phyloP scores from a whole-genome alignment of 2,113 vertebrate genomes.

The Nibea albiflora region DNA sequence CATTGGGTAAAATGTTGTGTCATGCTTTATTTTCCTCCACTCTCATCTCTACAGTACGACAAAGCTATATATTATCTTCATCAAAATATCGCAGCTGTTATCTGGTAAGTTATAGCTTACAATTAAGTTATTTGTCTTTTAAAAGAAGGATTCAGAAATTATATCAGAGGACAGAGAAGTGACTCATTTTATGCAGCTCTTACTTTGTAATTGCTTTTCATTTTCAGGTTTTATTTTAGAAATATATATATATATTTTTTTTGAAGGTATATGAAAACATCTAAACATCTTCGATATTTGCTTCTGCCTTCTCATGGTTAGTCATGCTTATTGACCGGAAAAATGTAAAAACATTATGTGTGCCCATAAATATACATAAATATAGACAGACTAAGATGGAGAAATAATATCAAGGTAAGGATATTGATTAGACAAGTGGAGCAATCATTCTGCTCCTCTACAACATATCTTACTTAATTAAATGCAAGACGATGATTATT shows the following conservation, averaged over 20 bases:
- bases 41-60: neutral
- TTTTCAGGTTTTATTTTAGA: neutral
- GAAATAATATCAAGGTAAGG: neutral
- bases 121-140: neutral
- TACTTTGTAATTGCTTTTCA: neutral
- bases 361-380: neutral
- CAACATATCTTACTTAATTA: slow-evolving; percentile 9
- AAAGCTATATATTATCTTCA: neutral
- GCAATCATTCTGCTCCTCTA: neutral
- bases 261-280: neutral
- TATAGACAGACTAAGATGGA: neutral
- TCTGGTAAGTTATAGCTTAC: neutral
- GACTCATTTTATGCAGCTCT: neutral
- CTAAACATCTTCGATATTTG: neutral
- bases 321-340: neutral
- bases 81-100: neutral
- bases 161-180: neutral
- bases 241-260: too few relatives aligned
- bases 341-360: neutral
- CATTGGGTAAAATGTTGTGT: neutral
- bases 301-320: neutral
- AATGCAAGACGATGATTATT: neutral
- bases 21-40: neutral
- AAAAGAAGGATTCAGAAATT: neutral
- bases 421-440: neutral